A percentile compares a stretch with the other conserved stretches of the same genome.
These are phyloP conservation scores for Ceratosolen fusciceps DNA, from an alignment of 1,140 invertebrate species.

Conservation along the genomic window DNA sequence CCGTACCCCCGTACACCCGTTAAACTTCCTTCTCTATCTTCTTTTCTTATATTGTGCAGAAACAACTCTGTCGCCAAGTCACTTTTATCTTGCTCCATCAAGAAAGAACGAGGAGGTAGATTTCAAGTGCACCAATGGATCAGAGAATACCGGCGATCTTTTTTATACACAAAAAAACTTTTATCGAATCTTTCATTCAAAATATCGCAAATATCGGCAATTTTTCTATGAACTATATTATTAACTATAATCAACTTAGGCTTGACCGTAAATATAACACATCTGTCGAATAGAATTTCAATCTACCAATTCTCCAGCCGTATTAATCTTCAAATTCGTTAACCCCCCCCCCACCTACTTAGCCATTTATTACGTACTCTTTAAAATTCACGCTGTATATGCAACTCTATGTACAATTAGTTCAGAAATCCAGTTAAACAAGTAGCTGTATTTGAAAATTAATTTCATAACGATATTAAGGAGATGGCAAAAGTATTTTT, in stretches of 20 bases:
- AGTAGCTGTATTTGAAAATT: too few species aligned
- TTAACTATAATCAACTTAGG: not conserved
- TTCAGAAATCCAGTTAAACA: too few species aligned
- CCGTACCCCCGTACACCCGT: not conserved
- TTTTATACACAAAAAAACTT: too few species aligned
- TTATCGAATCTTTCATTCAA: not conserved
- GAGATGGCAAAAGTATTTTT: too few species aligned
- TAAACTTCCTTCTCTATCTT: not conserved
- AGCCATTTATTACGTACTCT: too few species aligned
- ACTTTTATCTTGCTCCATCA: not conserved
- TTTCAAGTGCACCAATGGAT: not conserved
- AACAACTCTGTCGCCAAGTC: not conserved
- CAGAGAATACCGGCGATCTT: too few species aligned
- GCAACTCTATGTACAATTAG: too few species aligned
- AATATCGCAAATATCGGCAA: not conserved
- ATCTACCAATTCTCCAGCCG: too few species aligned
- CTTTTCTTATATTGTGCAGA: conserved; percentile 5
- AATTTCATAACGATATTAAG: too few species aligned
- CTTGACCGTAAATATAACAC: not conserved
- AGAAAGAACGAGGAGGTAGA: not conserved
- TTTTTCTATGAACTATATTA: not conserved
- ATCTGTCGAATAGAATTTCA: not conserved
- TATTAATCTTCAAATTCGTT: too few species aligned
- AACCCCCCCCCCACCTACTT: too few species aligned
- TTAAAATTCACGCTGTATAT: too few species aligned